Percentiles rank a stretch among this genome's conserved stretches.
Evolutionary conservation across 2,113 vertebrate genomes (phyloP).

Genomic region (Alosa alosa): DNA sequence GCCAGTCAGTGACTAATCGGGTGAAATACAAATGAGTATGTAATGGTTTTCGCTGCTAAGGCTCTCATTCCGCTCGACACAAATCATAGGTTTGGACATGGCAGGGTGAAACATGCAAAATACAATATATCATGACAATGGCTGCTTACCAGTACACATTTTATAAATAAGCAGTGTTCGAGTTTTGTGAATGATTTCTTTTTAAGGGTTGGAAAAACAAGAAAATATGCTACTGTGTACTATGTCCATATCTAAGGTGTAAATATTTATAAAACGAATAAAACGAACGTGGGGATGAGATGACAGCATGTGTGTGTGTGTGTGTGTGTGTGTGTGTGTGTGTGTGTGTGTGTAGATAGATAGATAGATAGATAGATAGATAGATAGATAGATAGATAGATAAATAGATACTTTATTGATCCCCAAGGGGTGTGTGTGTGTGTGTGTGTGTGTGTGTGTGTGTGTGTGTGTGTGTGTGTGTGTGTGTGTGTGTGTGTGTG

Average conservation of each 20-base stretch:
- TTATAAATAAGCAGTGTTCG: background rate
- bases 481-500: background rate
- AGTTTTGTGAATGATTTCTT: background rate
- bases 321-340: background rate
- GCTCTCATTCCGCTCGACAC: background rate
- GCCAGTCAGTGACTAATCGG: background rate
- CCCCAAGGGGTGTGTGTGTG: too few relatives aligned
- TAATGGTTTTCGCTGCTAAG: background rate
- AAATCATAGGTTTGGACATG: background rate
- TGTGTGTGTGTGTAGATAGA: background rate
- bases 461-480: background rate
- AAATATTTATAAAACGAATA: background rate
- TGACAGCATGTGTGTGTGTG: background rate
- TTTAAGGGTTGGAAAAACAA: background rate
- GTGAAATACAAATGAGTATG: background rate
- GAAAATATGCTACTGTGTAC: background rate
- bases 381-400: too few relatives aligned
- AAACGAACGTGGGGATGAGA: background rate
- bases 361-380: too few relatives aligned
- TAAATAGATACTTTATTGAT: too few relatives aligned
- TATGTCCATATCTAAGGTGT: background rate
- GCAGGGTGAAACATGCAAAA: background rate
- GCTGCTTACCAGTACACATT: background rate
- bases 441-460: background rate
- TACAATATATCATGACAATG: background rate